Conservation (phyloP, 2,113 vertebrate genomes). For the Rhinoderma darwinii region DNA sequence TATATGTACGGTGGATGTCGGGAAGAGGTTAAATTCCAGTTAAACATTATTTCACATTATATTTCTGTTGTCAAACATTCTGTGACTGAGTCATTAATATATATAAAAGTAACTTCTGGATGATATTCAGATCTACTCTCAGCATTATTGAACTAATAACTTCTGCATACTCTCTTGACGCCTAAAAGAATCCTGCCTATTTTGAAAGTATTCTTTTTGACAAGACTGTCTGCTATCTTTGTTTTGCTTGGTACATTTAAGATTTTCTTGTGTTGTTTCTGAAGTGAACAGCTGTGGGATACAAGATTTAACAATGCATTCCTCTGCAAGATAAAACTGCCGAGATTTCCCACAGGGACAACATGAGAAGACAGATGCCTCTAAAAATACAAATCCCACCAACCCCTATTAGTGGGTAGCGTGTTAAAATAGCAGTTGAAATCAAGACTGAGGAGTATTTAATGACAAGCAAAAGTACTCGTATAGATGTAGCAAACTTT, state of each 20-base stretch:
- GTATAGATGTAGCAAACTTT: no score
- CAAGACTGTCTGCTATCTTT: slow-evolving; percentile 38
- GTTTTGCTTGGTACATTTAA: slow-evolving; percentile 46
- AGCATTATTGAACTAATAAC: not conserved
- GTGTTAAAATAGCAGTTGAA: slow-evolving; percentile 47
- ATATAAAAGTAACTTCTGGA: not conserved
- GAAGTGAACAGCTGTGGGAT: slow-evolving; percentile 55
- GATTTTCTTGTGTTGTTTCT: slow-evolving; percentile 48
- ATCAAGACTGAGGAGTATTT: slow-evolving; percentile 22
- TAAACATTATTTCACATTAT: not conserved
- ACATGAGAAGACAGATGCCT: slow-evolving; percentile 53
- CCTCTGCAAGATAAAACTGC: slow-evolving; percentile 48
- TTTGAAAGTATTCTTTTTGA: slow-evolving; percentile 6
- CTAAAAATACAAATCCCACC: slow-evolving; percentile 56
- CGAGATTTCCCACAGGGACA: slow-evolving; percentile 51
- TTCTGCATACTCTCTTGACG: not conserved
- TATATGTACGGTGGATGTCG: no score
- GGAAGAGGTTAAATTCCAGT: not conserved
- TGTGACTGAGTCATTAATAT: not conserved
- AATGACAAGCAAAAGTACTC: slow-evolving; percentile 25
- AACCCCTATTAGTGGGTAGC: slow-evolving; percentile 24
- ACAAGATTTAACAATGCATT: slow-evolving; percentile 52
- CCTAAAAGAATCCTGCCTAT: slow-evolving; percentile 21
- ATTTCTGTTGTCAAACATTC: not conserved
- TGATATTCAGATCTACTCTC: not conserved